A percentile compares a stretch with the other conserved stretches of the same genome.
Evolutionary conservation across 2,888 invertebrate genomes (phyloP).

Genomic region (Parascotia fuliginaria): DNA sequence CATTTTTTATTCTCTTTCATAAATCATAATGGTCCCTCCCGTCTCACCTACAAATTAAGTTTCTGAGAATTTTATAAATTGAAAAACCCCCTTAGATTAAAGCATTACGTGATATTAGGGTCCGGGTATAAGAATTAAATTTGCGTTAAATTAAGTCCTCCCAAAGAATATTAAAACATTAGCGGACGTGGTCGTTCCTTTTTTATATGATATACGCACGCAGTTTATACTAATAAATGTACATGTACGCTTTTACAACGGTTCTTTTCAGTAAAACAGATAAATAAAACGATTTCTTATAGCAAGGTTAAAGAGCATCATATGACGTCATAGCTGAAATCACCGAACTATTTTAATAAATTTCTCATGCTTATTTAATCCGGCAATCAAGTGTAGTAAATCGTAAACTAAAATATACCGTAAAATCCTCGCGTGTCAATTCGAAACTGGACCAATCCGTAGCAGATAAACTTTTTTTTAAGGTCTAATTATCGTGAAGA

Average conservation of each 20-base stretch:
- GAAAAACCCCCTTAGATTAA: slow-evolving; percentile 53
- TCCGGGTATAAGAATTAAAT: slow-evolving; percentile 53
- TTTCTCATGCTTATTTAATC: slow-evolving; percentile 14
- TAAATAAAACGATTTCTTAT: not conserved
- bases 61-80: slow-evolving; percentile 64
- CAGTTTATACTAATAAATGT: slow-evolving; percentile 4
- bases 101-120: slow-evolving; percentile 59
- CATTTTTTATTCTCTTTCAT: slow-evolving; percentile 47
- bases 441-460: slow-evolving; percentile 10
- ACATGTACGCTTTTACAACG: slow-evolving; percentile 20
- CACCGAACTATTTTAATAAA: slow-evolving; percentile 11
- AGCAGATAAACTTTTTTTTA: slow-evolving; percentile 10
- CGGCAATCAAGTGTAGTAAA: slow-evolving; percentile 24
- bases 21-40: slow-evolving; percentile 54
- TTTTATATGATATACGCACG: not conserved
- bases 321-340: slow-evolving; percentile 12
- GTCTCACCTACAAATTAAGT: slow-evolving; percentile 51
- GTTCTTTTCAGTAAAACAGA: not conserved
- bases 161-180: slow-evolving; percentile 39
- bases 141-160: slow-evolving; percentile 61
- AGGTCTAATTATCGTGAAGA: slow-evolving; percentile 42
- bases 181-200: not conserved
- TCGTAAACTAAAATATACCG: slow-evolving; percentile 19
- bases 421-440: slow-evolving; percentile 16
- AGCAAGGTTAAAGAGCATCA: slow-evolving; percentile 15